Conservation (phyloP, 2,888 invertebrate genomes). For the Schizotus pectinicornis region DNA sequence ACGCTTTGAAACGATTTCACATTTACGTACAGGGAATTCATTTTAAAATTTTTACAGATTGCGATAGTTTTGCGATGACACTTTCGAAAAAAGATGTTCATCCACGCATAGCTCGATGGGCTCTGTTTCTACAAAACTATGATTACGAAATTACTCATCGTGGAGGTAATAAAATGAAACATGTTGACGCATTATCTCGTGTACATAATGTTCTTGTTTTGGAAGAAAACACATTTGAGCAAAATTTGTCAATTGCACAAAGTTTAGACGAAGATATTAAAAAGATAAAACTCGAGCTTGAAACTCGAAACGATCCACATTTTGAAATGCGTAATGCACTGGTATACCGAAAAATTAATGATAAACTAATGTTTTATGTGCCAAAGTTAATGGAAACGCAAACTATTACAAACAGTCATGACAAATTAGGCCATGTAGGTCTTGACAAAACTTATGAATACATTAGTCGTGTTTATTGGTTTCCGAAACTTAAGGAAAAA, state of each 20-base stretch:
- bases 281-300: slow-evolving; percentile 25
- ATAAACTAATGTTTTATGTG: slow-evolving; percentile 19
- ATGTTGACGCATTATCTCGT: slow-evolving; percentile 42
- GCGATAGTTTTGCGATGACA: slow-evolving; percentile 37
- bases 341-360: slow-evolving; percentile 14
- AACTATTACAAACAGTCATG: slow-evolving; percentile 39
- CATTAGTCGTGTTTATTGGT: slow-evolving; percentile 43
- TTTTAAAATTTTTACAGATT: slow-evolving; percentile 43
- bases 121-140: slow-evolving; percentile 37
- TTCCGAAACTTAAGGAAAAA: slow-evolving; percentile 40
- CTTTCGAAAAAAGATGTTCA: slow-evolving; percentile 42
- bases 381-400: slow-evolving; percentile 26
- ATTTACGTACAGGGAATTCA: slow-evolving; percentile 40
- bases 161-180: slow-evolving; percentile 35
- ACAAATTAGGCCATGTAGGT: slow-evolving; percentile 43
- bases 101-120: slow-evolving; percentile 42
- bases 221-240: slow-evolving; percentile 25
- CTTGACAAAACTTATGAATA: slow-evolving; percentile 40
- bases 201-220: slow-evolving; percentile 23
- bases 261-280: slow-evolving; percentile 30
- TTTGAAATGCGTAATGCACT: slow-evolving; percentile 18
- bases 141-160: slow-evolving; percentile 38
- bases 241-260: slow-evolving; percentile 22
- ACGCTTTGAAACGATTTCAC: slow-evolving; percentile 41
- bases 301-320: slow-evolving; percentile 11